Evolutionary conservation across 37 sponge, comb jelly and placozoan genomes (phyloP).

Genomic region (Geodia barretti): DNA sequence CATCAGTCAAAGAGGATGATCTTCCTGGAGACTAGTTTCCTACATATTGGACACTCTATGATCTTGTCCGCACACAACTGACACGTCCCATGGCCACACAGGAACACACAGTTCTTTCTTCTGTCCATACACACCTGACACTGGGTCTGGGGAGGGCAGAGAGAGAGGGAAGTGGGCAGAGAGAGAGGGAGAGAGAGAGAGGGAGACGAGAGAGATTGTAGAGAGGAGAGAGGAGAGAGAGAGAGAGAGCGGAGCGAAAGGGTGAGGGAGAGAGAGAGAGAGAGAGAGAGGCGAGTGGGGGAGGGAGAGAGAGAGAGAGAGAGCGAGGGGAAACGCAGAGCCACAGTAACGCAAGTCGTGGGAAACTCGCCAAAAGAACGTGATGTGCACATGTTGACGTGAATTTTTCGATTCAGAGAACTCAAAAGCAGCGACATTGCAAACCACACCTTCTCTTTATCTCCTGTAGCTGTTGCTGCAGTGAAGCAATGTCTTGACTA

Average conservation of each 20-base stretch:
- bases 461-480: constrained; percentile 73
- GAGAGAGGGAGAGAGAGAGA: too few relatives aligned
- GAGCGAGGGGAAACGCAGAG: neutral
- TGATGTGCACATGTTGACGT: too few relatives aligned
- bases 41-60: constrained; percentile 88
- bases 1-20: constrained; percentile 83
- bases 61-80: constrained; percentile 87
- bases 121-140: constrained; percentile 92
- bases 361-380: too few relatives aligned
- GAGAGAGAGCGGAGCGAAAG: constrained; percentile 12
- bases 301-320: constrained; percentile 1
- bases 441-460: constrained; percentile 78
- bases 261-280: constrained; percentile 6
- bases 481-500: constrained; percentile 16
- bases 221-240: neutral
- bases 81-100: constrained; percentile 93
- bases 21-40: constrained; percentile 74
- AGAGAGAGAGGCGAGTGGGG: neutral
- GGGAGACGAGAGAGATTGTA: neutral
- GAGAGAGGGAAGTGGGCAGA: too few relatives aligned
- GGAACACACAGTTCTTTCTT: constrained; percentile 82
- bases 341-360: neutral
- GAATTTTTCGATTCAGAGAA: too few relatives aligned
- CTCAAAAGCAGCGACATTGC: too few relatives aligned
- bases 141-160: too few relatives aligned